Base-by-base conservation (phyloP, 1,140 invertebrate species). In the Eriocheir sinensis region DNA sequence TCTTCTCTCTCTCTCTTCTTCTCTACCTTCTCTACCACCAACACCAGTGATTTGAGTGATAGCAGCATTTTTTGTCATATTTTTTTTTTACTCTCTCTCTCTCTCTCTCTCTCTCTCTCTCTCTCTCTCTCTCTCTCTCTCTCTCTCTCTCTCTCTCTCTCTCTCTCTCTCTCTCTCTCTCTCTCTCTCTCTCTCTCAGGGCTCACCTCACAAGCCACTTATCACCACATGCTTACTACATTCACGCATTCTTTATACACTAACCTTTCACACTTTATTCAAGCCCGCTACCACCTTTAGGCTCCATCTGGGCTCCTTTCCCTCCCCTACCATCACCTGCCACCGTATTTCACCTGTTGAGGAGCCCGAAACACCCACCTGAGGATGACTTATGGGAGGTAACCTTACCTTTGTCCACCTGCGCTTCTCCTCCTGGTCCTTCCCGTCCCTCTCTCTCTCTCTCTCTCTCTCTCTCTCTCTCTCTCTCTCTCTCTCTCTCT, bases 401-500 rank as follows among this genome's bases (percentile, higher is more conserved):
- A 72, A 72, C 60, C 60, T 72, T n/a, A 72, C 60, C 60, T n/a
- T 72, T 72, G 60, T 3, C 60, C 60, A 72, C 60, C 60, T 72
- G 60, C n/a, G 60, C 27, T n/a, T 15, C 15, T 15, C 44, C 44
- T 48, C 15, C 44, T 72, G 60, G 6, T 6, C 60, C 60, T 72
- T 21, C 27, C 12, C n/a, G 60, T 72, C 27, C 12, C 8, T 72
- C 27, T 72, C 21, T 72, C 60, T 72, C 60, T 72, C 60, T 72
- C 60, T 72, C 53, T 72, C 53, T 72, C 53, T 72, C 53, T 72
- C 53, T 72, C 53, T 72, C 53, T 72, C 53, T 72, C 21, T 72
- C 21, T 72, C 21, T 72, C 21, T 72, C 21, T 72, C 21, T 72
- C 60, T 72, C 60, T 72, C 60, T 72, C 60, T 72, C 60, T 72